A percentile compares a stretch with the other conserved stretches of the same genome.
These are phyloP conservation scores for Odontamblyopus rebecca DNA, from an alignment of 2,797 vertebrate genomes.

Conservation along the genomic window DNA sequence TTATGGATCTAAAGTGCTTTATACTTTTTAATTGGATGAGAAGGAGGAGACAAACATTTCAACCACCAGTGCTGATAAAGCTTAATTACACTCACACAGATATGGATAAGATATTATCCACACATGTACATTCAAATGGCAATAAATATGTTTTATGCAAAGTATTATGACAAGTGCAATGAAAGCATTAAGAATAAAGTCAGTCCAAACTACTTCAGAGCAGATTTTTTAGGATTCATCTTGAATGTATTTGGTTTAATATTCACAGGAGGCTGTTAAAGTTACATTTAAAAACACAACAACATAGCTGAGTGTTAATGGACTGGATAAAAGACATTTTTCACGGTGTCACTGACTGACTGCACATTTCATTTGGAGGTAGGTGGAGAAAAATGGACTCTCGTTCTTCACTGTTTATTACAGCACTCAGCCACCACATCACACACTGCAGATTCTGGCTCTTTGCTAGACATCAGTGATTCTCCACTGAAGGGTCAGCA, in stretches of 20 bases:
- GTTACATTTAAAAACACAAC: slow-evolving; percentile 11
- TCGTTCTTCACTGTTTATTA: slow-evolving; percentile 15
- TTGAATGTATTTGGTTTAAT: slow-evolving; percentile 7
- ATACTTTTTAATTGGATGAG: slow-evolving; percentile 17
- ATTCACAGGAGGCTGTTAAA: slow-evolving; percentile 14
- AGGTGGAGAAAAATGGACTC: slow-evolving; percentile 11
- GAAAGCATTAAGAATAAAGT: neutral
- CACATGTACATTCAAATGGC: slow-evolving; percentile 5
- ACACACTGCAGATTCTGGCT: neutral
- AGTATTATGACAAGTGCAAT: slow-evolving; percentile 1
- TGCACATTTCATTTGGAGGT: slow-evolving; percentile 19
- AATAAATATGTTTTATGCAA: slow-evolving; percentile 14
- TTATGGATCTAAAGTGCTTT: slow-evolving; percentile 31
- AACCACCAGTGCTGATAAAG: slow-evolving; percentile 6
- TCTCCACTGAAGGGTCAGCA: slow-evolving; percentile 3
- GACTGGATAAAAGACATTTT: slow-evolving; percentile 16
- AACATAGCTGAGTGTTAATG: slow-evolving; percentile 12
- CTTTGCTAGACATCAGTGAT: neutral
- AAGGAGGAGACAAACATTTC: slow-evolving; percentile 12
- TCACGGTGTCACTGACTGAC: slow-evolving; percentile 15
- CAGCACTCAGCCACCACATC: slow-evolving; percentile 11
- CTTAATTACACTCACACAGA: slow-evolving; percentile 21
- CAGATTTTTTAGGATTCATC: slow-evolving; percentile 5
- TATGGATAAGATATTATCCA: slow-evolving; percentile 27
- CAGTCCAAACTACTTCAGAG: slow-evolving; percentile 1